Evolutionary conservation across 1,140 invertebrate genomes (phyloP).

Genomic region (Venustaconcha ellipsiformis): DNA sequence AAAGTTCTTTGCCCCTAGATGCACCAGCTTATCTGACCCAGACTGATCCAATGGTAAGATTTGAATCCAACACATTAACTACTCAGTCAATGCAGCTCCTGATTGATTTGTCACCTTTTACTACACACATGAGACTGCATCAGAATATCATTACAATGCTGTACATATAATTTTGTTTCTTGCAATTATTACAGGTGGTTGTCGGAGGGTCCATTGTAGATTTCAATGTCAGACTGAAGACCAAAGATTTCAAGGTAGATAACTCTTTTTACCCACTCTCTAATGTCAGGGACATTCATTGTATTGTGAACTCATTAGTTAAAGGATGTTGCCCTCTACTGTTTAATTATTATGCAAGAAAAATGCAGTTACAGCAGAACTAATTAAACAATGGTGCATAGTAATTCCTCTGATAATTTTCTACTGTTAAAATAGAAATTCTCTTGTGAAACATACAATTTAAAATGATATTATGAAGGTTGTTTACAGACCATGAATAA

Average conservation of each 20-base stretch:
- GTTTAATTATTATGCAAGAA: too few species aligned
- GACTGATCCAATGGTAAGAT: too few species aligned
- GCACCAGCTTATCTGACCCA: too few species aligned
- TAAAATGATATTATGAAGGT: background rate
- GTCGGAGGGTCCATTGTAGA: constrained; percentile 87
- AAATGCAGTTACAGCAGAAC: background rate
- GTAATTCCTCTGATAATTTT: background rate
- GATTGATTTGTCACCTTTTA: background rate
- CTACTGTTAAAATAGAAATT: background rate
- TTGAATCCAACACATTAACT: background rate
- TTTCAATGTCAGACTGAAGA: constrained; percentile 77
- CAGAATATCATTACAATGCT: background rate
- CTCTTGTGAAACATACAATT: background rate
- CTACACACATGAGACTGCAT: background rate
- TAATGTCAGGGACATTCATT: background rate
- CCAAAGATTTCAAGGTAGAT: constrained; percentile 63
- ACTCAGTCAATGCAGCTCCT: background rate
- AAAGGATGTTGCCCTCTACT: background rate
- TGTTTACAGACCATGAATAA: too few species aligned
- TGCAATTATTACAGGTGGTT: constrained; percentile 75
- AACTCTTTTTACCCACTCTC: background rate
- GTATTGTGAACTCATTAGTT: background rate
- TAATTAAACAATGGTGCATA: too few species aligned
- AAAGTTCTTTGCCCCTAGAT: too few species aligned
- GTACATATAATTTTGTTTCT: background rate